These are phyloP conservation scores for Orgyia antiqua DNA, from an alignment of 2,888 invertebrate genomes.

Conservation along the genomic window DNA sequence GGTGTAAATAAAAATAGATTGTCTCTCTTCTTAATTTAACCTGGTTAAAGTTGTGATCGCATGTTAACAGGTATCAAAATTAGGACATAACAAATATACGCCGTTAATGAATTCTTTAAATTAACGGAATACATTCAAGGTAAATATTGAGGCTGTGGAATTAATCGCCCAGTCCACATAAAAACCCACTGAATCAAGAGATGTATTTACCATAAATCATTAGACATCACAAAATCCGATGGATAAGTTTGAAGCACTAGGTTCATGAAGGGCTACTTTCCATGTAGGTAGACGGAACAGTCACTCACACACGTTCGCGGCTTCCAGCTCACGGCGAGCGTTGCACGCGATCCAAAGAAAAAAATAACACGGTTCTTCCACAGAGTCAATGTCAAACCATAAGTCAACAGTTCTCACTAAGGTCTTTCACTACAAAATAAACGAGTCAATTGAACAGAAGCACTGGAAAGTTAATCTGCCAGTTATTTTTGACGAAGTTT, in stretches of 20 bases:
- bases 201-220: slow-evolving; percentile 62
- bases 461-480: slow-evolving; percentile 52
- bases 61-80: slow-evolving; percentile 15
- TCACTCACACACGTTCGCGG: slow-evolving; percentile 70
- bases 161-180: slow-evolving; percentile 45
- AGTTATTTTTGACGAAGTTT: slow-evolving; percentile 66
- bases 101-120: slow-evolving; percentile 22
- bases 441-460: slow-evolving; percentile 58
- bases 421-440: slow-evolving; percentile 58
- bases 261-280: slow-evolving; percentile 65
- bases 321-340: slow-evolving; percentile 59
- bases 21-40: too few relatives aligned
- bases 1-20: too few relatives aligned
- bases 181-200: too few relatives aligned
- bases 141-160: slow-evolving; percentile 62
- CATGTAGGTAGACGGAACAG: slow-evolving; percentile 66
- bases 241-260: slow-evolving; percentile 45
- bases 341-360: slow-evolving; percentile 72
- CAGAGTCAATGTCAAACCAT: slow-evolving; percentile 52
- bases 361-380: slow-evolving; percentile 70
- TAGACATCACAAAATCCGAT: slow-evolving; percentile 58
- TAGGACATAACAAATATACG: slow-evolving; percentile 21
- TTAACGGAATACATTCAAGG: slow-evolving; percentile 51
- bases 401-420: slow-evolving; percentile 45
- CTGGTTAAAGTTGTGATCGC: slow-evolving; percentile 33